Percentiles rank a stretch among this genome's conserved stretches.
phyloP scores from a whole-genome alignment of 2,888 invertebrate genomes.

The Omphaloscelis lunosa region DNA sequence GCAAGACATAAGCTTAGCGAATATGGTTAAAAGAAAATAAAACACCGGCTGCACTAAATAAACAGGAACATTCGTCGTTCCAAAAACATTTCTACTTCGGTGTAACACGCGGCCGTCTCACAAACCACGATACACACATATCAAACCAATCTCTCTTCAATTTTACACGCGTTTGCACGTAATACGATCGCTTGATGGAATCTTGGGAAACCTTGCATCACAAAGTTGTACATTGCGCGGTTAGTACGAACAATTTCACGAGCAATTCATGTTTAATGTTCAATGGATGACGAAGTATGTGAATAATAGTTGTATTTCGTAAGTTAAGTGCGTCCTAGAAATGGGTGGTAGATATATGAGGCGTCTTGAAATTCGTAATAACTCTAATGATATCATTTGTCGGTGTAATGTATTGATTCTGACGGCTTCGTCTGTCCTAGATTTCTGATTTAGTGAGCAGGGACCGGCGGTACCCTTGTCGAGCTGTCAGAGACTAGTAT shows the following conservation, averaged over 20 bases:
- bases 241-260: conserved; percentile 22
- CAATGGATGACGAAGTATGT: conserved; percentile 30
- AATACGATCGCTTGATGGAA: conserved; percentile 81
- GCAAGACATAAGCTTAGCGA: too few species aligned
- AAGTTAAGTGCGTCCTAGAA: conserved; percentile 35
- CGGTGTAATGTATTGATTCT: conserved; percentile 1
- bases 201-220: conserved; percentile 59
- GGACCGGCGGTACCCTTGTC: background rate
- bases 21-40: too few species aligned
- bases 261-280: background rate
- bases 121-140: conserved; percentile 70
- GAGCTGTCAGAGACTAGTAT: background rate
- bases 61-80: background rate
- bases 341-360: conserved; percentile 25
- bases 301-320: conserved; percentile 31
- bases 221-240: conserved; percentile 63
- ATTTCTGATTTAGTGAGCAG: conserved; percentile 5
- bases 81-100: conserved; percentile 47
- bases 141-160: conserved; percentile 84
- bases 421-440: background rate
- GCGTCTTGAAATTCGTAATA: conserved; percentile 24
- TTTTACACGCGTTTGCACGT: conserved; percentile 88
- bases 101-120: conserved; percentile 68
- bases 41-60: background rate
- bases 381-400: conserved; percentile 18